Evolutionary conservation across 2,888 invertebrate genomes (phyloP), one percentile per base, ranked within the genome.

Genomic region (Serripes groenlandicus): DNA sequence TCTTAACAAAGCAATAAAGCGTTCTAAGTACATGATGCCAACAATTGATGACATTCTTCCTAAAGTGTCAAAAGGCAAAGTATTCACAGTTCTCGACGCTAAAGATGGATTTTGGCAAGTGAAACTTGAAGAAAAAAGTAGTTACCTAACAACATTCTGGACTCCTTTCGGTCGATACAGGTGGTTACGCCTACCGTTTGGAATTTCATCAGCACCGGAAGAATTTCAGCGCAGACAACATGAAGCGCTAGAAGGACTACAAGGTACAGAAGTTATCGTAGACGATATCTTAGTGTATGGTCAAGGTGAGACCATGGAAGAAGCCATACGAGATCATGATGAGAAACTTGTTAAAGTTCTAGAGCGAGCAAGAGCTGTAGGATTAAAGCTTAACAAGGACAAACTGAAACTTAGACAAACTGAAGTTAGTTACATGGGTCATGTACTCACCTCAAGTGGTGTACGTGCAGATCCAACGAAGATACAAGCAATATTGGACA

Each of bases 171-270:
- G 88, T 37, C 15, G 88, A n/a, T 87, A 83, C 58, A 30, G 87
- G 23, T 89, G 88, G 87, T 49, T 77, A 9, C 34, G 85, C 3
- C 68, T 90, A 74, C 89, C 88, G 3, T 88, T 89, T 76, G 89
- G 88, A 0, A 79, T 88, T 32, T 75, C 66, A 7, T 35, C 83
- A 11, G 77, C 87, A 0, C 66, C 84, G 21, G 88, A 87, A 60
- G 77, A 79, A 23, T 90, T 77, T 49, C 90, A 90, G 35, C 66
- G n/a, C n/a, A n/a, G n/a, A n/a, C n/a, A n/a, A n/a, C n/a, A n/a
- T n/a, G n/a, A n/a, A n/a, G 85, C 75, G 9, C 64, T 90, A 2
- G 85, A 87, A 70, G 86, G 88, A 3, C 71, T 89, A 26, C 71
- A 42, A 58, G 86, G 88, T 26, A 81, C 88, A 3, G 26, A 75